These are phyloP conservation scores for Apeltes quadracus DNA, from an alignment of 2,113 vertebrate genomes.

Conservation along the genomic window DNA sequence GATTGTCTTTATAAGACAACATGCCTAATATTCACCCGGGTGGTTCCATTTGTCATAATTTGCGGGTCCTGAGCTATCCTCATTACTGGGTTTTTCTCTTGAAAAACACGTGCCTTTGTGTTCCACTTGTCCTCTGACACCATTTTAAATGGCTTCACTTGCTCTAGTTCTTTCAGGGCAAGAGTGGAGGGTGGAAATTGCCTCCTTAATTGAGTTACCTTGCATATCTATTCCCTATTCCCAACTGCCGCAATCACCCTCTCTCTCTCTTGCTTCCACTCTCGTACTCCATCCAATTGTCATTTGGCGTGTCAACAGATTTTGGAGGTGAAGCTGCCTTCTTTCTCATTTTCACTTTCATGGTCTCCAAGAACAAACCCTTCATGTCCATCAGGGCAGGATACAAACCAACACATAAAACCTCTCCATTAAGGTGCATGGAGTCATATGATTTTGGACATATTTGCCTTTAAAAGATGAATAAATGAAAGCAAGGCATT, in stretches of 20 bases:
- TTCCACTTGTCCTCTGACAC: conserved; percentile 73
- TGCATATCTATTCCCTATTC: conserved; percentile 65
- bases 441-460: background rate
- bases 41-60: conserved; percentile 4
- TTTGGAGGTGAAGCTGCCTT: conserved; percentile 46
- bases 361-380: conserved; percentile 5
- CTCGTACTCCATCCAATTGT: conserved; percentile 38
- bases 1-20: background rate
- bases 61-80: background rate
- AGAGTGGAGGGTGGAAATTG: conserved; percentile 64
- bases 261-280: background rate
- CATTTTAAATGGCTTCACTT: conserved; percentile 61
- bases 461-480: background rate
- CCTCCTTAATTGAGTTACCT: conserved; percentile 78
- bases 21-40: background rate
- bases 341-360: conserved; percentile 40
- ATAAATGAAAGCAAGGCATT: background rate
- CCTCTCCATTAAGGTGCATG: background rate
- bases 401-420: background rate
- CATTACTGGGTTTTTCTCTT: conserved; percentile 26
- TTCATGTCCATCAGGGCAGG: conserved; percentile 7
- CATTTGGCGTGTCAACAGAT: conserved; percentile 57
- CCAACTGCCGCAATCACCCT: conserved; percentile 36
- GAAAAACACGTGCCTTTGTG: conserved; percentile 32
- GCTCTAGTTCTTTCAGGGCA: conserved; percentile 66